Conservation (phyloP, 2,797 vertebrate genomes). For the Scolopax bukidnonensis region DNA sequence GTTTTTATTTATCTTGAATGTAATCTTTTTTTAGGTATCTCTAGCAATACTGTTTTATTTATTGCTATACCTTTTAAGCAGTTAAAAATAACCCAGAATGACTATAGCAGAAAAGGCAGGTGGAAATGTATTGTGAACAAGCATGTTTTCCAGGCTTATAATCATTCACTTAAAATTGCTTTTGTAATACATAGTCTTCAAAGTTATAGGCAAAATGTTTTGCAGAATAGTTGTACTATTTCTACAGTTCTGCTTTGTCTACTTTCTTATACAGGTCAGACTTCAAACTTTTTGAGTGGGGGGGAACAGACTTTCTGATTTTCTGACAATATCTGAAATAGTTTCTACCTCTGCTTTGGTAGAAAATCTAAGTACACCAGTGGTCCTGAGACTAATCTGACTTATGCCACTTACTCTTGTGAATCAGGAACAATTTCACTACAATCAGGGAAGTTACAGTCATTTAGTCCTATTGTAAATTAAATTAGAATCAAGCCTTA, state of each 20-base stretch:
- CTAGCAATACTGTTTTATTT: conserved; percentile 75
- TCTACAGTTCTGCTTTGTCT: conserved; percentile 2
- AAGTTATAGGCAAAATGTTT: background rate
- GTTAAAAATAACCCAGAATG: conserved; percentile 41
- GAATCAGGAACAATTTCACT: background rate
- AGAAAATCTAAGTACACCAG: conserved; percentile 54
- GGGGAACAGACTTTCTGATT: conserved; percentile 31
- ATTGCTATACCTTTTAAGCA: conserved; percentile 61
- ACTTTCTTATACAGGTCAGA: background rate
- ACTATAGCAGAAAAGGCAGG: conserved; percentile 45
- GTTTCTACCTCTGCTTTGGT: conserved; percentile 23
- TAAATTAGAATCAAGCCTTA: conserved; percentile 6
- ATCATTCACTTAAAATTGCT: conserved; percentile 18
- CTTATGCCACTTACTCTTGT: background rate
- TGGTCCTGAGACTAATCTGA: background rate
- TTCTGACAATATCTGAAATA: conserved; percentile 54
- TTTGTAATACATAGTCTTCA: conserved; percentile 4
- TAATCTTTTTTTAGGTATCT: conserved; percentile 69
- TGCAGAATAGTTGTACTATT: background rate
- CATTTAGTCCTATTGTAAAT: background rate
- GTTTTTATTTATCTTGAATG: conserved; percentile 58
- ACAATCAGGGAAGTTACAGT: background rate
- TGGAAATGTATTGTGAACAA: conserved; percentile 50
- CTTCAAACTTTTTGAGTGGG: conserved; percentile 1
- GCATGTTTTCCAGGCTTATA: conserved; percentile 43